phyloP scores from a whole-genome alignment of 2,113 vertebrate species.

The Trinectes maculatus region DNA sequence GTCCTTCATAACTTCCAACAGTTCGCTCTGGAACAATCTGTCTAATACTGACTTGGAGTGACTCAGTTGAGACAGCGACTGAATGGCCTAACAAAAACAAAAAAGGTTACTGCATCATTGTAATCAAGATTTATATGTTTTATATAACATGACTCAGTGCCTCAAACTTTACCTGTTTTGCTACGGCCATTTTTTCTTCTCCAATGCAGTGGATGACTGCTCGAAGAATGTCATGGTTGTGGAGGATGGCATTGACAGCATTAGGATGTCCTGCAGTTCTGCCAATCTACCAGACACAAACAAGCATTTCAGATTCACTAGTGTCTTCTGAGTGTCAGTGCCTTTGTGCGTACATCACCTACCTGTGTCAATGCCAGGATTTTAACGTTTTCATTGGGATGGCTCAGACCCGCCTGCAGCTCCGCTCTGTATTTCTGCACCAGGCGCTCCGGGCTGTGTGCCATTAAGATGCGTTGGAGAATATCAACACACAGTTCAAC shows the following conservation, averaged over 20 bases:
- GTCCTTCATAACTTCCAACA: constrained; percentile 86
- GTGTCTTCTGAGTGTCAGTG: not conserved
- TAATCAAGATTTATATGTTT: not conserved
- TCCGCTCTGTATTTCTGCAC: constrained; percentile 84
- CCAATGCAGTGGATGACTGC: constrained; percentile 88
- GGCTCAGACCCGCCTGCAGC: constrained; percentile 88
- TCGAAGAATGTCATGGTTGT: constrained; percentile 82
- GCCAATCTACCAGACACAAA: constrained; percentile 81
- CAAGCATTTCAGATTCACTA: not conserved
- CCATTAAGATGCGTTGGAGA: constrained; percentile 88
- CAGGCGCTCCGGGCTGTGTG: constrained; percentile 85
- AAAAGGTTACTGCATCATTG: not conserved
- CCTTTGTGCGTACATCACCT: not conserved
- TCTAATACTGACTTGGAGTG: constrained; percentile 86
- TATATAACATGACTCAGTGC: not conserved
- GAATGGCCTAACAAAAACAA: constrained; percentile 84
- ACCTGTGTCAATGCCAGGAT: constrained; percentile 91
- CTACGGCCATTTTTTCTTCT: constrained; percentile 90
- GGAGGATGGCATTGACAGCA: constrained; percentile 85
- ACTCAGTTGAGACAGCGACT: constrained; percentile 85
- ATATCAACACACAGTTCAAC: constrained; percentile 88
- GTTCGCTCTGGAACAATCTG: constrained; percentile 86
- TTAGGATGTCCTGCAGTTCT: constrained; percentile 86
- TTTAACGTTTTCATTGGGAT: constrained; percentile 87
- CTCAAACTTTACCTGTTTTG: constrained; percentile 85